Base-by-base conservation (phyloP, 2,888 invertebrate species). In the Patella caerulea region DNA sequence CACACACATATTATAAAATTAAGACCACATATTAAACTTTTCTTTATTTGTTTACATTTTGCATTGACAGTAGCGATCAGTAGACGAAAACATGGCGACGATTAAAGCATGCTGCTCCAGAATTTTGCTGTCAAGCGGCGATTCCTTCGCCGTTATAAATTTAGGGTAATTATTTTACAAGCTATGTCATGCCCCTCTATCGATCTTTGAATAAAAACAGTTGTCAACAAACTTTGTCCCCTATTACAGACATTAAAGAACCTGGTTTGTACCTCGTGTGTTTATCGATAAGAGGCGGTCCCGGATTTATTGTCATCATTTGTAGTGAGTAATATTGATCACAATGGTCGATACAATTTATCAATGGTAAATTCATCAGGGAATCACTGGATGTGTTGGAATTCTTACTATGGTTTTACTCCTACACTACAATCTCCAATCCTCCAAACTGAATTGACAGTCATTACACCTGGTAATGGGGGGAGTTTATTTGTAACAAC, bases 51-150 rank as follows among this genome's bases (percentile, higher is more conserved):
- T 77, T 73, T 74, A 76, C 72, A 74, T 78, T 82, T 81, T 74
- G 73, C 59, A 72, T 77, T 65, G 82, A 70, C 78, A n/a, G 79
- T 78, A 72, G 78, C 54, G 79, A 72, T 73, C 69, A 24, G 19
- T 72, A 59, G 78, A 65, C 73, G 77, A 78, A 78, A 85, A 78
- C 76, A 87, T 87, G 87, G 87, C 87, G 79, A 75, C 85, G n/a
- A 76, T 87, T 65, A 81, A 80, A 77, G 24, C 65, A 65, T 65
- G 19, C 24, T 11, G 19, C 15, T 76, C 79, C 12, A 72, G 55
- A 73, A 81, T 83, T 34, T 82, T 81, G 3, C 75, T 84, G 54
- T 75, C 80, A 59, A 82, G 83, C 65, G 83, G 82, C 75, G 79
- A 81, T 73, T 53, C 71, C 59, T 81, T 83, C 54, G 45, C 79